Conservation (phyloP, 2,113 vertebrate species). For the Junco hyemalis region DNA sequence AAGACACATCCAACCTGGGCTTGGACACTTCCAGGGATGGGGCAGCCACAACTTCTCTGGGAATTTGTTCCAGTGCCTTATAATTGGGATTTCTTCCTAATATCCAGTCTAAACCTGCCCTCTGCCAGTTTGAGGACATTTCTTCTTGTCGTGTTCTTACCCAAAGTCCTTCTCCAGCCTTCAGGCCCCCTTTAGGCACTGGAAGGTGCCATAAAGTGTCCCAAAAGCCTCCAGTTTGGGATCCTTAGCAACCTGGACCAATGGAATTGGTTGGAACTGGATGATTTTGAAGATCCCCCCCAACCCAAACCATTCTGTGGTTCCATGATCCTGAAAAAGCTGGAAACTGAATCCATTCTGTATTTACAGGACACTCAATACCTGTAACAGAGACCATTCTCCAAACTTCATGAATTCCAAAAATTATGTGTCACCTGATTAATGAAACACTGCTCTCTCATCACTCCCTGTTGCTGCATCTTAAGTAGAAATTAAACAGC, state of each 20-base stretch:
- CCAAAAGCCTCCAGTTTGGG: neutral
- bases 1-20: neutral
- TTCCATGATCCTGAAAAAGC: neutral
- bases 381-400: neutral
- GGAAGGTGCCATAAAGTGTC: neutral
- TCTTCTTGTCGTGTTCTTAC: neutral
- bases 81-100: neutral
- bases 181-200: neutral
- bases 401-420: neutral
- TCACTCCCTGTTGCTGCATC: neutral
- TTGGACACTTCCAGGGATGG: neutral
- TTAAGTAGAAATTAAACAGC: neutral
- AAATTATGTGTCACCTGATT: neutral
- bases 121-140: neutral
- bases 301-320: neutral
- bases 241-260: too few species aligned
- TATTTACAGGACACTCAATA: neutral
- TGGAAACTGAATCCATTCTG: neutral
- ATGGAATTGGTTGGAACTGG: neutral
- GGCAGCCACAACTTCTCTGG: neutral
- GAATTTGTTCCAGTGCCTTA: neutral
- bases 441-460: neutral
- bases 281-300: neutral
- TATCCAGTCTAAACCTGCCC: neutral
- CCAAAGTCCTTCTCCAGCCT: neutral